Evolutionary conservation across 2,113 vertebrate species (phyloP), one percentile per base, ranked within the genome.

Genomic region (Maccullochella peelii): DNA sequence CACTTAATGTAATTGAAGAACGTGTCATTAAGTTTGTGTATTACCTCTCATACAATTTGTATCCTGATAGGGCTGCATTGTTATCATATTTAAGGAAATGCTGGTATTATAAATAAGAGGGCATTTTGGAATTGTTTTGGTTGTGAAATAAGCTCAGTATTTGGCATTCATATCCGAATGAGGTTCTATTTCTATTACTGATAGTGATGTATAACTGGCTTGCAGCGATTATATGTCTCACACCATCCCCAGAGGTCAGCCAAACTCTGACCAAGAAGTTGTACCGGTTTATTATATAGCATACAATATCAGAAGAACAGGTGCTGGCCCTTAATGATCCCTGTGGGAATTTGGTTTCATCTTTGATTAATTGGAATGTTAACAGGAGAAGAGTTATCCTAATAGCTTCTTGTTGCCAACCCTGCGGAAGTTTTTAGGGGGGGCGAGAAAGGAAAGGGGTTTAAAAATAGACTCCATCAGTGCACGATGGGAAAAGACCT

Each of bases 381-480:
- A 94, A 94, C 89, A 93, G 90, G 63, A 85, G 83, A 88, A 63
- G 38, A 77, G 86, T 83, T 89, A 73, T 89, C 82, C 89, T 93
- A 90, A 90, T 91, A 93, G 93, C 88, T 75, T 87, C 88, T 89
- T 73, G 89, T 82, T 91, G 90, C 90, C 89, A 87, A 66, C 82
- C 82, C 86, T 70, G 87, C 90, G 93, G 93, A 95, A 91, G 91
- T 93, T 84, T 95, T 93, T 87, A 77, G 55, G 50, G 73, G 70
- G 71, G 79, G 81, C 30, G 69, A 83, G 81, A 82, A 82, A 79
- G 82, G 84, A 88, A 91, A 63, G 77, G 67, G 62, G 71, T 85
- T 92, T 93, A 94, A 92, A 94, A 94, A 94, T 95, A 95, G 94
- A 89, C 77, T 27, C 87, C 85, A 89, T 92, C 90, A 91, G 82